Evolutionary conservation across 2,797 vertebrate species (phyloP).

Genomic region (Lagorchestes hirsutus): DNA sequence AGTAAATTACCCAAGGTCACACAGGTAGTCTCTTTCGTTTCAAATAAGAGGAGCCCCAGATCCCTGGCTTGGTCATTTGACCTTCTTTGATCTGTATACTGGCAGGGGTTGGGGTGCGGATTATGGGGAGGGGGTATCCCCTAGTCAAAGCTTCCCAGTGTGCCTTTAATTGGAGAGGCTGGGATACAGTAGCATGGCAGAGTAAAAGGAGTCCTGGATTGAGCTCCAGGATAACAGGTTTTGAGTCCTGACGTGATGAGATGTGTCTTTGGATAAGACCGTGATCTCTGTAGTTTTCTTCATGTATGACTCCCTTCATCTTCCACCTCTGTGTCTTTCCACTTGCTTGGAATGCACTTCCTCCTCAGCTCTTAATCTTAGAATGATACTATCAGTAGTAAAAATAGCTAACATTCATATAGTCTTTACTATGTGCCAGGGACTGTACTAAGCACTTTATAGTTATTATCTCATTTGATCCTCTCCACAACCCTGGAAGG

Average conservation of each 20-base stretch:
- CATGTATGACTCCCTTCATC: neutral
- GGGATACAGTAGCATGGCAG: neutral
- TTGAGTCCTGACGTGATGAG: neutral
- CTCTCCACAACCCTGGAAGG: neutral
- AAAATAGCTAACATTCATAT: neutral
- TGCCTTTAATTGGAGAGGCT: neutral
- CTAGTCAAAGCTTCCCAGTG: neutral
- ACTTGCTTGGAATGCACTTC: neutral
- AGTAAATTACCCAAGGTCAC: neutral
- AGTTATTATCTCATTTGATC: neutral
- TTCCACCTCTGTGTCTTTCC: neutral
- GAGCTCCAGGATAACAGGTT: neutral
- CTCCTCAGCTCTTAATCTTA: neutral
- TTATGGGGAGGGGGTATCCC: neutral
- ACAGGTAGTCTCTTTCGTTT: neutral
- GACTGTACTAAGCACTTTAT: neutral
- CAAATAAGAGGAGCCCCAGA: neutral
- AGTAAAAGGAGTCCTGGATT: neutral
- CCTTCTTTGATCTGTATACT: neutral
- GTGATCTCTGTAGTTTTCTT: neutral
- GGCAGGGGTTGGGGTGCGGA: fast-evolving
- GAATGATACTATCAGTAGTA: neutral
- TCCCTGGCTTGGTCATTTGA: neutral
- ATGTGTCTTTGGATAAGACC: neutral
- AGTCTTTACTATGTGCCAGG: neutral